These are phyloP conservation scores for Bubo blakistoni DNA, from an alignment of 2,113 vertebrate genomes.

Conservation along the genomic window DNA sequence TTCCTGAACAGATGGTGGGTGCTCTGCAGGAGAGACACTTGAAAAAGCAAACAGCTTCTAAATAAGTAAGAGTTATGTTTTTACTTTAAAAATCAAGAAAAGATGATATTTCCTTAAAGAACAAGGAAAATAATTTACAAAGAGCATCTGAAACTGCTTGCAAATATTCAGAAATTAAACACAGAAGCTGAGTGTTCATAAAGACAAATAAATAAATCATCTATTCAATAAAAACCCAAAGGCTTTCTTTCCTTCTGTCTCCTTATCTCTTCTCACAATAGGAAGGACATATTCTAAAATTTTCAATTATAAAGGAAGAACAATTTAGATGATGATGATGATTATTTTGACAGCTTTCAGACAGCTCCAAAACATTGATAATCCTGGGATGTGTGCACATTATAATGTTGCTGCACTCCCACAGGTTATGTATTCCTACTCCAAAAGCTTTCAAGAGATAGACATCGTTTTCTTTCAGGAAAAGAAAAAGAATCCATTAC, in stretches of 20 bases:
- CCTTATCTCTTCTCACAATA: not conserved
- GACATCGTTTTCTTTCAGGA: rapidly evolving
- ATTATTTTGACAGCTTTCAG: not conserved
- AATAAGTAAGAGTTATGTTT: not conserved
- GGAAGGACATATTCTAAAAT: not conserved
- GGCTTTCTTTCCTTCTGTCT: not conserved
- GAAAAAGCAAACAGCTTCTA: not conserved
- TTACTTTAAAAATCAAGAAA: not conserved
- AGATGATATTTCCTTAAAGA: not conserved
- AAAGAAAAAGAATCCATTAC: not conserved
- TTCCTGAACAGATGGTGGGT: not conserved
- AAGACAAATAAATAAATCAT: not conserved
- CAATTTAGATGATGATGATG: no score
- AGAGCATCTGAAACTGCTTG: not conserved
- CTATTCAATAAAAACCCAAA: rapidly evolving
- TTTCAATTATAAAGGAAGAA: not conserved
- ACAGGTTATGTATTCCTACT: not conserved
- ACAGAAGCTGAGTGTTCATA: not conserved
- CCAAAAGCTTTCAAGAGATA: not conserved
- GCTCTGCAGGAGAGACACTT: not conserved
- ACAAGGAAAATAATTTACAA: not conserved
- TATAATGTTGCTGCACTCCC: not conserved
- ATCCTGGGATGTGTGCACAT: not conserved
- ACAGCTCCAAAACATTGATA: not conserved
- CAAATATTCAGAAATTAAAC: not conserved